phyloP scores from a whole-genome alignment of 2,797 vertebrate genomes.

The Sus cebifrons region DNA sequence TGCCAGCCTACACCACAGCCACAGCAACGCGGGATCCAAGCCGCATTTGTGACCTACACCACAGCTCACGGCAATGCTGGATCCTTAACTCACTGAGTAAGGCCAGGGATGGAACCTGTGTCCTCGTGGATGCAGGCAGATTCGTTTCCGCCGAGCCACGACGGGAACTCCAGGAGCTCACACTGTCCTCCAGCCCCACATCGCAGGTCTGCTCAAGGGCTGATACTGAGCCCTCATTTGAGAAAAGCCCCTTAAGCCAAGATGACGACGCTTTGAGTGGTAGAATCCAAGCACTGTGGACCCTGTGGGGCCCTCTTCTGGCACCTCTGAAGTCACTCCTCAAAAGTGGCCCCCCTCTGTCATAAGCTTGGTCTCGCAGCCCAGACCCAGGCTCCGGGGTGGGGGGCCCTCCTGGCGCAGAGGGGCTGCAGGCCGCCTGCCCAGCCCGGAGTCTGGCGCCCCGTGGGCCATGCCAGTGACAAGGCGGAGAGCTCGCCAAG shows the following conservation, averaged over 20 bases:
- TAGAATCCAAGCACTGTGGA: background rate
- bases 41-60: too few relatives aligned
- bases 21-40: too few relatives aligned
- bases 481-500: slow-evolving; percentile 37
- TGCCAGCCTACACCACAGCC: too few relatives aligned
- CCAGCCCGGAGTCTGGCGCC: background rate
- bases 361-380: background rate
- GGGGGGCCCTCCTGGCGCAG: too few relatives aligned
- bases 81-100: too few relatives aligned
- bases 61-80: too few relatives aligned
- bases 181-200: background rate
- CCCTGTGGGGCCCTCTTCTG: background rate
- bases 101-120: too few relatives aligned
- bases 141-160: too few relatives aligned
- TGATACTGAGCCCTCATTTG: background rate
- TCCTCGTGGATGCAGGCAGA: too few relatives aligned
- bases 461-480: background rate
- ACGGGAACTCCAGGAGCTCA: too few relatives aligned
- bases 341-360: background rate
- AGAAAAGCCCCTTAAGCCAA: background rate
- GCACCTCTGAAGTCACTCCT: background rate
- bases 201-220: background rate
- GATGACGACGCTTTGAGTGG: background rate
- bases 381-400: background rate
- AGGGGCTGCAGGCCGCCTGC: background rate